Evolutionary conservation across 2,888 invertebrate species (phyloP).

Genomic region (Megalurothrips usitatus): DNA sequence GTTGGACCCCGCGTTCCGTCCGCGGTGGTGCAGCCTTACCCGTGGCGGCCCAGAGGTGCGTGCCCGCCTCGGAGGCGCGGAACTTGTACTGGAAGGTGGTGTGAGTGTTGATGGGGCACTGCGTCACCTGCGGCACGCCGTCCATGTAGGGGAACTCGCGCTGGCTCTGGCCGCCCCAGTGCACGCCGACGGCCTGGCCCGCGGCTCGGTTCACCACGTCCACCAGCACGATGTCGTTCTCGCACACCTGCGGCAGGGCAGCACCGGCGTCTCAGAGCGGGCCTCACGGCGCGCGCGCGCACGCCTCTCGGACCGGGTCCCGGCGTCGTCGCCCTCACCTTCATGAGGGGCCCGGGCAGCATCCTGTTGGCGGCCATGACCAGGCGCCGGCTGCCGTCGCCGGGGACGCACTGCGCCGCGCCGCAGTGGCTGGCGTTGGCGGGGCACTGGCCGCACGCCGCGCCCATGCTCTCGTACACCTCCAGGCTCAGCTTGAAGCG

Average conservation of each 20-base stretch:
- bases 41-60: conserved; percentile 47
- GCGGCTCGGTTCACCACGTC: conserved; percentile 49
- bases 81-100: conserved; percentile 48
- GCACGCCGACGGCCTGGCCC: conserved; percentile 49
- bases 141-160: conserved; percentile 48
- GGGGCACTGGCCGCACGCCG: conserved; percentile 63
- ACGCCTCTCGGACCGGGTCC: too few species aligned
- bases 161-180: conserved; percentile 52
- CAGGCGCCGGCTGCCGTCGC: conserved; percentile 54
- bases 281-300: too few species aligned
- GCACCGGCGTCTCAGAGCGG: conserved; percentile 49
- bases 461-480: conserved; percentile 64
- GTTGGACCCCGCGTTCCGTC: too few species aligned
- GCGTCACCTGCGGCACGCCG: conserved; percentile 48
- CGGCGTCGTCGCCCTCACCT: conserved; percentile 51
- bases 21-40: conserved; percentile 37
- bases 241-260: conserved; percentile 58
- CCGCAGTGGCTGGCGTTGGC: conserved; percentile 57
- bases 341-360: conserved; percentile 64
- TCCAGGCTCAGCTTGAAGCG: conserved; percentile 69
- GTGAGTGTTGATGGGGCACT: conserved; percentile 46
- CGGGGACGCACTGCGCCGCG: conserved; percentile 59
- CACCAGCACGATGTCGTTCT: conserved; percentile 54
- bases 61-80: conserved; percentile 45
- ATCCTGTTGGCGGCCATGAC: conserved; percentile 64